A percentile compares a stretch with the other conserved stretches of the same genome.
These are phyloP conservation scores for Planiliza haematocheilus DNA, from an alignment of 2,113 vertebrate species.

Conservation along the genomic window DNA sequence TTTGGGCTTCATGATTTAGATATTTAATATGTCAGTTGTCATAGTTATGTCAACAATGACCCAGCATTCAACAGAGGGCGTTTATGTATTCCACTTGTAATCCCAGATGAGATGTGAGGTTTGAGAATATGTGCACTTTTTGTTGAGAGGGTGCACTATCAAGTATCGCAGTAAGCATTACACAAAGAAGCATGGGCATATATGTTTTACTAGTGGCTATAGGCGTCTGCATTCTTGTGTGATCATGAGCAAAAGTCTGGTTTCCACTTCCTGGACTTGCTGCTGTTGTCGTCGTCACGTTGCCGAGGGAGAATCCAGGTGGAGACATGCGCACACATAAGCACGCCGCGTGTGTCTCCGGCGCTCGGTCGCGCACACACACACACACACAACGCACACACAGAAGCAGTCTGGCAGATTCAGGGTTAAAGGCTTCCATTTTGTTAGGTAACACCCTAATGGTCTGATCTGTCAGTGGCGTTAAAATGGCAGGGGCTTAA, in stretches of 20 bases:
- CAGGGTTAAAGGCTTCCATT: constrained; percentile 94
- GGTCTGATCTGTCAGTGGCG: constrained; percentile 91
- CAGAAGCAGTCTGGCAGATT: constrained; percentile 71
- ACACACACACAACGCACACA: constrained; percentile 33
- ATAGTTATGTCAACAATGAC: constrained; percentile 1
- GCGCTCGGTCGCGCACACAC: constrained; percentile 17
- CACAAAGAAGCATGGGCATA: background rate
- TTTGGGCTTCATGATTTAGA: background rate
- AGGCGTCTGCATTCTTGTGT: constrained; percentile 59
- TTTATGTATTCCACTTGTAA: background rate
- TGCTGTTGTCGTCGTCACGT: constrained; percentile 71
- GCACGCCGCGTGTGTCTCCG: constrained; percentile 46
- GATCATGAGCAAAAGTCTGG: constrained; percentile 54
- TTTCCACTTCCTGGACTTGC: constrained; percentile 69
- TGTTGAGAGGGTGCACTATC: background rate
- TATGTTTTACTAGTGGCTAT: constrained; percentile 16
- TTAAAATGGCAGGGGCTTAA: constrained; percentile 94
- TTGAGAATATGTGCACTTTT: constrained; percentile 9
- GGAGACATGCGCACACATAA: constrained; percentile 70
- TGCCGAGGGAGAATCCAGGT: constrained; percentile 81
- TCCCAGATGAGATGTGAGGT: background rate
- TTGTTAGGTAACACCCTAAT: constrained; percentile 95
- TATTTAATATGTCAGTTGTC: background rate
- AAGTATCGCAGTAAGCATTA: background rate
- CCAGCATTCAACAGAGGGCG: background rate